Conservation (phyloP, 1,140 invertebrate species). For the Stegodyphus dumicola region DNA sequence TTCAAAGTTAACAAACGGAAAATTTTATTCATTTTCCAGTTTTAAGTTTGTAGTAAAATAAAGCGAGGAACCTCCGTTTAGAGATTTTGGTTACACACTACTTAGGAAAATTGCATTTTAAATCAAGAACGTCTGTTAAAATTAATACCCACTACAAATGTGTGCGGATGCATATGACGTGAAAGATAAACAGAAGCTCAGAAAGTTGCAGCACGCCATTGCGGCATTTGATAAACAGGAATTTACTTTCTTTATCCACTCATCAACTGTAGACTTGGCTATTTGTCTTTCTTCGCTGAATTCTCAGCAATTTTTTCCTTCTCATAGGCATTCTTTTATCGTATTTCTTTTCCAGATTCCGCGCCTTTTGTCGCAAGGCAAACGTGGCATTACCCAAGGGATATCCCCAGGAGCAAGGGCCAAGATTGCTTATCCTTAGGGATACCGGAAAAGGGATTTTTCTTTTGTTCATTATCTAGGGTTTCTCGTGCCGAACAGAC, state of each 20-base stretch:
- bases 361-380: slow-evolving; percentile 37
- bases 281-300: not conserved
- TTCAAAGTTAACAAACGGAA: no score
- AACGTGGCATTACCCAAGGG: slow-evolving; percentile 22
- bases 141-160: no score
- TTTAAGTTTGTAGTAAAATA: no score
- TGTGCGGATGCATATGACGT: no score
- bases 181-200: no score
- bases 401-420: not conserved
- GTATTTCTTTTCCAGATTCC: slow-evolving; percentile 3
- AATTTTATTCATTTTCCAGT: no score
- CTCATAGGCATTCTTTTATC: slow-evolving; percentile 8
- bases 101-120: no score
- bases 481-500: no score
- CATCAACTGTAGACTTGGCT: not conserved
- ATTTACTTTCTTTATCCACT: slow-evolving; percentile 18
- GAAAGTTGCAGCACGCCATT: not conserved
- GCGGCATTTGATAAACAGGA: not conserved
- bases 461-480: no score
- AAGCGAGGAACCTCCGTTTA: no score
- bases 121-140: no score
- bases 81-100: no score
- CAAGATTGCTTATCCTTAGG: slow-evolving; percentile 9
- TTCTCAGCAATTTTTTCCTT: not conserved
- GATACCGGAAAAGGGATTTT: not conserved